A percentile compares a stretch with the other conserved stretches of the same genome.
phyloP scores from a whole-genome alignment of 2,888 invertebrate species.

The Priocnemis perturbator region DNA sequence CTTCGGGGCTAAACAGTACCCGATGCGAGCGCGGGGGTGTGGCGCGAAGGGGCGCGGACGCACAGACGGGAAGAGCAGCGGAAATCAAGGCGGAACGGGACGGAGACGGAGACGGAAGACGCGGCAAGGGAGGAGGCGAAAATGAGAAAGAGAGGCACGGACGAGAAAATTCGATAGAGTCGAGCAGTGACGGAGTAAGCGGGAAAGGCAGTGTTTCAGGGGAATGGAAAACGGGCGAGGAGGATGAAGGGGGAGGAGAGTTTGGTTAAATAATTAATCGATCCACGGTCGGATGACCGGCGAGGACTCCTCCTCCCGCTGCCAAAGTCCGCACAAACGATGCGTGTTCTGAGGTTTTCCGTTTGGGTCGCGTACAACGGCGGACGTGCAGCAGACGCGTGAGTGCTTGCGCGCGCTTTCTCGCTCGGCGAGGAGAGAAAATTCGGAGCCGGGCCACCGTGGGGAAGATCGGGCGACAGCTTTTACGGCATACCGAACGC shows the following conservation, averaged over 20 bases:
- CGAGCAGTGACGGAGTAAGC: background rate
- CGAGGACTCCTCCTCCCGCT: slow-evolving; percentile 43
- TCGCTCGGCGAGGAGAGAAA: background rate
- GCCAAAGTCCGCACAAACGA: slow-evolving; percentile 40
- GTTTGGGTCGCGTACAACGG: background rate
- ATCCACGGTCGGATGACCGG: slow-evolving; percentile 40
- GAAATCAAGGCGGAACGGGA: too few species aligned
- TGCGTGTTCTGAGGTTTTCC: slow-evolving; percentile 43
- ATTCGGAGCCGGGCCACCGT: background rate
- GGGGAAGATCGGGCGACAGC: too few species aligned
- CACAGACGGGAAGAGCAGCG: too few species aligned
- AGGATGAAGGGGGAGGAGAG: background rate
- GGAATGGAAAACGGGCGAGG: slow-evolving; percentile 19
- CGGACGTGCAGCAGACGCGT: too few species aligned
- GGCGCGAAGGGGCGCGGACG: slow-evolving; percentile 7
- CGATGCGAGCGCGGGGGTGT: slow-evolving; percentile 9
- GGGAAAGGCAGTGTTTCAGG: slow-evolving; percentile 16
- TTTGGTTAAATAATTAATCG: slow-evolving; percentile 55
- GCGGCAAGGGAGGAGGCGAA: background rate
- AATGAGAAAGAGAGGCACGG: background rate
- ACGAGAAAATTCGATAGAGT: background rate
- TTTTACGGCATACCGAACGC: background rate
- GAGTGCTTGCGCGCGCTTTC: too few species aligned
- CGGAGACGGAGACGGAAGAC: background rate
- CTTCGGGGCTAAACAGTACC: slow-evolving; percentile 51